A percentile compares a stretch with the other conserved stretches of the same genome.
Evolutionary conservation across 2,797 vertebrate species (phyloP).

Genomic region (Hipposideros larvatus): DNA sequence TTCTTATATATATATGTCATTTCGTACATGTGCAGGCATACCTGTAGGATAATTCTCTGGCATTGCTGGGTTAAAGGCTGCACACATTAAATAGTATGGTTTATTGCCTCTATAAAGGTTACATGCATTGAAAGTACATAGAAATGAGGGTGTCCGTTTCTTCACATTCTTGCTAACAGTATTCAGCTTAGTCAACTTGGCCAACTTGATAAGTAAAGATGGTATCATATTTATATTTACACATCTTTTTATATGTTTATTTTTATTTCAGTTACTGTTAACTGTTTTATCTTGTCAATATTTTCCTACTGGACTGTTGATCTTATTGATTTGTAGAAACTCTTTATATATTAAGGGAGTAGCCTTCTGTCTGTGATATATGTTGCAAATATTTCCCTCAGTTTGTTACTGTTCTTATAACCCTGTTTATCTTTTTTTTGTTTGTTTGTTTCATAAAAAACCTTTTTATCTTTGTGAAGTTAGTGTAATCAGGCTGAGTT

Average conservation of each 20-base stretch:
- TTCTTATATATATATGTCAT: constrained; percentile 29
- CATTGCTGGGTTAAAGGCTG: constrained; percentile 42
- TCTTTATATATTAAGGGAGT: constrained; percentile 57
- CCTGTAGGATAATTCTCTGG: constrained; percentile 49
- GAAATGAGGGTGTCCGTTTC: constrained; percentile 18
- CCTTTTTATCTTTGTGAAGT: neutral
- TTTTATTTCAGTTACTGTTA: constrained; percentile 39
- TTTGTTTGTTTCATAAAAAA: neutral
- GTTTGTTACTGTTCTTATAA: constrained; percentile 14
- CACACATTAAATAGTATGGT: constrained; percentile 56
- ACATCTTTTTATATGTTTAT: constrained; percentile 51
- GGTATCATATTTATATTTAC: constrained; percentile 51
- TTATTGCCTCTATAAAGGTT: constrained; percentile 61
- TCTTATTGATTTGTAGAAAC: constrained; percentile 32
- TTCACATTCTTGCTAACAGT: neutral
- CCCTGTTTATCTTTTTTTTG: neutral
- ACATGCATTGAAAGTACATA: neutral
- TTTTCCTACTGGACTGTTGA: constrained; percentile 3
- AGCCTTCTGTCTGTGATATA: neutral
- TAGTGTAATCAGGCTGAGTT: neutral
- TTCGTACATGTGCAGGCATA: neutral
- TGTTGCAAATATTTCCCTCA: neutral
- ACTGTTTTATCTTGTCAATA: constrained; percentile 23
- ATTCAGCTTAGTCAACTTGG: constrained; percentile 60
- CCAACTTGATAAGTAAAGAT: constrained; percentile 63